Conservation (phyloP, 92 coral and sea anemone species). For the Parazoanthus swiftii region DNA sequence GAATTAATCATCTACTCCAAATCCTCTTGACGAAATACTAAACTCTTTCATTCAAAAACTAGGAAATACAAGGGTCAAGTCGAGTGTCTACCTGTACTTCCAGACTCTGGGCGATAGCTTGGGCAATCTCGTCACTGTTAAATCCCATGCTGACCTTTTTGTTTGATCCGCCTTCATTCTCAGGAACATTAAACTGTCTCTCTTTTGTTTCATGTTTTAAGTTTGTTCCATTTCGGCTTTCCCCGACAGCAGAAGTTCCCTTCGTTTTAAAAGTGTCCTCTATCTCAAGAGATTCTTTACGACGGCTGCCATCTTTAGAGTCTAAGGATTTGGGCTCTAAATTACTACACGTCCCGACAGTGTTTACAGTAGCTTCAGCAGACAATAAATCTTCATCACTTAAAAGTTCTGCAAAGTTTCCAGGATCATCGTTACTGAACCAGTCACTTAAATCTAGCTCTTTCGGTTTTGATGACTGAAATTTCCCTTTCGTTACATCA, state of each 20-base stretch:
- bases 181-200: not conserved
- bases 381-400: not conserved
- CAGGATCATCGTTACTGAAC: conserved; percentile 9
- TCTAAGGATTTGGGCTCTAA: not conserved
- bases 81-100: not conserved
- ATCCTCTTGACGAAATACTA: no score
- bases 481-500: not conserved
- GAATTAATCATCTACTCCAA: no score
- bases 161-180: not conserved
- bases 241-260: no score
- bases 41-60: no score
- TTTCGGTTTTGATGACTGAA: not conserved
- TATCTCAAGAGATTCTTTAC: not conserved
- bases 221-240: no score
- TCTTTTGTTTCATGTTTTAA: not conserved
- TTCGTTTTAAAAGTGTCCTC: not conserved
- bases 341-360: not conserved
- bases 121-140: conserved; percentile 55
- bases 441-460: not conserved
- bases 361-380: conserved; percentile 1
- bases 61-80: not conserved
- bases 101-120: conserved; percentile 67
- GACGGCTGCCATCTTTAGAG: not conserved
- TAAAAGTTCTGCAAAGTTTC: not conserved
- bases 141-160: not conserved